A percentile compares a stretch with the other conserved stretches of the same genome.
phyloP scores from a whole-genome alignment of 2,113 vertebrate genomes.

The Cygnus atratus region DNA sequence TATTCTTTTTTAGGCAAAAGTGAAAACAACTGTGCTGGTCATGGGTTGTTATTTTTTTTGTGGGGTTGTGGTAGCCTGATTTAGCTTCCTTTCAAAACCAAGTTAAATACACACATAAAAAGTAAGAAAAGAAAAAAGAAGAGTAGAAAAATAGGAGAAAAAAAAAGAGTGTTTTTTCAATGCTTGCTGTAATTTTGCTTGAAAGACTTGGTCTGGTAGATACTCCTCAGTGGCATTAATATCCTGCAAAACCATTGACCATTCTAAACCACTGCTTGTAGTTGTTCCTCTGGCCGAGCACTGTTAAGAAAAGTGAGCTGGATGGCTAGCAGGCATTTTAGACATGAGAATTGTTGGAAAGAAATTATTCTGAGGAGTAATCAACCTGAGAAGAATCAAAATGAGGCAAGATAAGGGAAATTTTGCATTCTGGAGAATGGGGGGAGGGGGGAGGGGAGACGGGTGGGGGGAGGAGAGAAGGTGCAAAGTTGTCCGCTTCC shows the following conservation, averaged over 20 bases:
- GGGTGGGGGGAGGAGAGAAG: accelerated
- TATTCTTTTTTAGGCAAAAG: background rate
- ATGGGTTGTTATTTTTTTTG: background rate
- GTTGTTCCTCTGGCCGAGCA: background rate
- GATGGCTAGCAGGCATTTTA: background rate
- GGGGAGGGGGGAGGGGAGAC: background rate
- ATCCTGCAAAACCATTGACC: background rate
- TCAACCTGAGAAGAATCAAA: background rate
- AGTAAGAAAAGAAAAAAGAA: background rate
- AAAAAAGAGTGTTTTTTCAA: background rate
- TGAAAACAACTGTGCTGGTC: background rate
- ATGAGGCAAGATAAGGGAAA: background rate
- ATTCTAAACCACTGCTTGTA: background rate
- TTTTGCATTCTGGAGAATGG: background rate
- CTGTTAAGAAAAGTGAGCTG: background rate
- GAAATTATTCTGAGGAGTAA: background rate
- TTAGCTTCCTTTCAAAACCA: background rate
- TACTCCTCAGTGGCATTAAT: background rate
- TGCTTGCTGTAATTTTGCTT: background rate
- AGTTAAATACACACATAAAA: background rate
- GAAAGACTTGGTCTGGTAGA: background rate
- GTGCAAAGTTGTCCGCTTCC: background rate
- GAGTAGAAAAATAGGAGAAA: background rate
- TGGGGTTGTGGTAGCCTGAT: background rate
- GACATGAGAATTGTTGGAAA: background rate